These are phyloP conservation scores for Cichladusa arquata DNA, from an alignment of 2,113 vertebrate species.

Conservation along the genomic window DNA sequence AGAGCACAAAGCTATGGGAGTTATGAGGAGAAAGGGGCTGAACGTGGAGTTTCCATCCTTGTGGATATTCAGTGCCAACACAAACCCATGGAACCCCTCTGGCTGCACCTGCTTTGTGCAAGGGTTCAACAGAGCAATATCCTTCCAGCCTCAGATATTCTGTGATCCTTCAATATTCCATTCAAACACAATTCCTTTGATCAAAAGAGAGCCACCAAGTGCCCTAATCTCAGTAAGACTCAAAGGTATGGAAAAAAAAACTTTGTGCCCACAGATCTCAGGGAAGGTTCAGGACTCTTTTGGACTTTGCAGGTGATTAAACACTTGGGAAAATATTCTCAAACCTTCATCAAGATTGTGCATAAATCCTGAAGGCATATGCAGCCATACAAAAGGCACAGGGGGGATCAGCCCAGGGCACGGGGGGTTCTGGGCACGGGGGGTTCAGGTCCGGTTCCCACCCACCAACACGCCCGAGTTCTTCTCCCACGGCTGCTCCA, in stretches of 20 bases:
- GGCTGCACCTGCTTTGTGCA: background rate
- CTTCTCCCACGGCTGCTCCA: background rate
- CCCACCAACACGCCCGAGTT: background rate
- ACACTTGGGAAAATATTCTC: background rate
- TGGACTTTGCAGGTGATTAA: background rate
- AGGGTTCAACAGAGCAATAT: background rate
- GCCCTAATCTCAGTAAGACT: background rate
- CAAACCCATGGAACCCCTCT: background rate
- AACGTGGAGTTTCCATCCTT: background rate
- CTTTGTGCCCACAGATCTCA: background rate
- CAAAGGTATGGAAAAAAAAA: background rate
- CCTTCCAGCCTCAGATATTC: background rate
- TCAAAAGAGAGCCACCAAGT: background rate
- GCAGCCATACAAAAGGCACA: background rate
- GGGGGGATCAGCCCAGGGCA: background rate
- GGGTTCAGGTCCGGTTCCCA: background rate
- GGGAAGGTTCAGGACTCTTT: background rate
- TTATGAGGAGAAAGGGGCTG: background rate
- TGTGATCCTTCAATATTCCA: background rate
- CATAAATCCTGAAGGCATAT: background rate
- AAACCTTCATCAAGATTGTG: background rate
- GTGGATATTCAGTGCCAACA: background rate
- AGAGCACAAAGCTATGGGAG: background rate
- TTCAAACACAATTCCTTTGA: background rate
- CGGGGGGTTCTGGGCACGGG: background rate